phyloP scores from a whole-genome alignment of 2,113 vertebrate genomes.

The Columba livia region DNA sequence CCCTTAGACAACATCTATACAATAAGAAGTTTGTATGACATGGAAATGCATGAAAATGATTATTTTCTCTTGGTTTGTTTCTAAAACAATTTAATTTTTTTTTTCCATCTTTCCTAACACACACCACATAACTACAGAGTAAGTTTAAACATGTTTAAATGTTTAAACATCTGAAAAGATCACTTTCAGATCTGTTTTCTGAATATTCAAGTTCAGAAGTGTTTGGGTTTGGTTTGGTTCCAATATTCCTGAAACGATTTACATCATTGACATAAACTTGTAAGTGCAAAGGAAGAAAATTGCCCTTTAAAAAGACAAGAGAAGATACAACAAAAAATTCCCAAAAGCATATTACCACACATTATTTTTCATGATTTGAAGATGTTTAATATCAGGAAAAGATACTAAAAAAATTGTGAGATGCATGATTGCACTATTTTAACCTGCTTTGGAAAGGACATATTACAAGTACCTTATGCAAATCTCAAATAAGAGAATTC shows the following conservation, averaged over 20 bases:
- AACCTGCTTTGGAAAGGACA: background rate
- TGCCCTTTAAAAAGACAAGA: background rate
- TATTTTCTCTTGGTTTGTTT: background rate
- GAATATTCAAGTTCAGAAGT: background rate
- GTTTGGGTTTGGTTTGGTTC: background rate
- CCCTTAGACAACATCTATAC: background rate
- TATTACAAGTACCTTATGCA: background rate
- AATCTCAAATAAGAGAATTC: background rate
- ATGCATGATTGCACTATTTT: background rate
- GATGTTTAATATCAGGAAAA: background rate
- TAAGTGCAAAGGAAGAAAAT: background rate
- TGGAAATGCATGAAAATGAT: background rate
- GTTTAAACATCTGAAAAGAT: background rate
- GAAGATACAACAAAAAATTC: background rate
- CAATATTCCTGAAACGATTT: background rate
- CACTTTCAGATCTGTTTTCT: background rate
- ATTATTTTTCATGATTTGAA: background rate
- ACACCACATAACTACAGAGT: fast-evolving
- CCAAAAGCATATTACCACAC: background rate
- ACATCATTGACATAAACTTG: fast-evolving
- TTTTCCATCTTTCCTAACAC: background rate
- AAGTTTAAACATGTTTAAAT: background rate
- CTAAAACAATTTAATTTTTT: background rate
- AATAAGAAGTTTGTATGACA: background rate
- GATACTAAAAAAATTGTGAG: background rate